phyloP scores from a whole-genome alignment of 1,140 invertebrate genomes.

The Cardiocondyla obscurior region DNA sequence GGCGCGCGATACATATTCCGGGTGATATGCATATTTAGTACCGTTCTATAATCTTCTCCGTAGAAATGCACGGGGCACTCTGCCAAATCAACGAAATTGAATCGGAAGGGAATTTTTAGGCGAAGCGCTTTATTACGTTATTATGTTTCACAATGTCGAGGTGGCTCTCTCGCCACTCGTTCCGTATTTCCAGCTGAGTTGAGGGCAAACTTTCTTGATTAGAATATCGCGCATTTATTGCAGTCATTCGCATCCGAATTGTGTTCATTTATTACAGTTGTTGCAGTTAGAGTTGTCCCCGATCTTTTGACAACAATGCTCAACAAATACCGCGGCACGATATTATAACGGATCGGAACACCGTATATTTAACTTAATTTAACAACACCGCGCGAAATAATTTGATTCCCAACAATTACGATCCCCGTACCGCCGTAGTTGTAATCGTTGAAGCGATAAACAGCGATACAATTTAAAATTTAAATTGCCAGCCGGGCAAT shows the following conservation, averaged over 20 bases:
- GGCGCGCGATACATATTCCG: constrained; percentile 48
- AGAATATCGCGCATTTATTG: constrained; percentile 40
- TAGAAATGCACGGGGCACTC: constrained; percentile 29
- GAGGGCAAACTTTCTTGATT: constrained; percentile 24
- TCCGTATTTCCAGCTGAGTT: background rate
- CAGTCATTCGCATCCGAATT: too few species aligned
- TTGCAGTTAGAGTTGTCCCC: background rate
- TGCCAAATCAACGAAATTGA: constrained; percentile 55
- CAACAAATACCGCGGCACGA: background rate
- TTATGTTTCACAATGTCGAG: constrained; percentile 31
- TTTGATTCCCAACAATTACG: background rate
- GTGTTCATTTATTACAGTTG: background rate
- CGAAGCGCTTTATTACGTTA: constrained; percentile 40
- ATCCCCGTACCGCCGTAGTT: background rate
- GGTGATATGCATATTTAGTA: constrained; percentile 52
- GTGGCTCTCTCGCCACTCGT: background rate
- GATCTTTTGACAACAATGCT: background rate
- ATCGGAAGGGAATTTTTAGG: constrained; percentile 53
- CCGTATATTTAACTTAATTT: background rate
- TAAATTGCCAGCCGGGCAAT: background rate
- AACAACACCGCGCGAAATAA: background rate
- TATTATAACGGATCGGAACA: background rate
- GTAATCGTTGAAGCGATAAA: background rate
- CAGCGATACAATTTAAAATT: background rate
- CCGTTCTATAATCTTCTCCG: constrained; percentile 27